Percentiles rank a stretch among this genome's conserved stretches.
These are phyloP conservation scores for Drosophila biarmipes DNA, from an alignment of 1,140 invertebrate species.

Conservation along the genomic window DNA sequence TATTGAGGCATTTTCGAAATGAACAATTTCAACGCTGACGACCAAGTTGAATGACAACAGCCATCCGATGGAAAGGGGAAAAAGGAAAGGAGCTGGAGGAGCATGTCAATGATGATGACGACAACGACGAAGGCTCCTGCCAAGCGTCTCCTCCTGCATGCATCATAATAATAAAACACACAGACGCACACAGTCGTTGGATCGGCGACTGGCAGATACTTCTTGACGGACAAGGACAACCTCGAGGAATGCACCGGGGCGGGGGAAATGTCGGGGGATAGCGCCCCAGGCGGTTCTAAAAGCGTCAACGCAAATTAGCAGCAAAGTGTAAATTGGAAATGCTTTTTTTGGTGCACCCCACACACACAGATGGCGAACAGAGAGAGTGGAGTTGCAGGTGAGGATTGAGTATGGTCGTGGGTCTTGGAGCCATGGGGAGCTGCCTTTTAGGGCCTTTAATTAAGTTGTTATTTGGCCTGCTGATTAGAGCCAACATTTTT, in stretches of 20 bases:
- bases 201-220: constrained; percentile 27
- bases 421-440: constrained; percentile 25
- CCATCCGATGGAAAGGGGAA: constrained; percentile 1
- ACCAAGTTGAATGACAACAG: constrained; percentile 77
- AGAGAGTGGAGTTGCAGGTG: constrained; percentile 27
- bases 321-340: constrained; percentile 83
- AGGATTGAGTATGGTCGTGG: constrained; percentile 2
- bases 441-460: constrained; percentile 77
- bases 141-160: constrained; percentile 66
- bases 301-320: constrained; percentile 82
- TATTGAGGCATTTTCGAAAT: constrained; percentile 84
- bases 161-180: constrained; percentile 83
- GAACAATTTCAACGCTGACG: constrained; percentile 80
- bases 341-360: constrained; percentile 80
- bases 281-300: constrained; percentile 78
- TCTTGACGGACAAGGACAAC: constrained; percentile 58
- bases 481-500: constrained; percentile 75
- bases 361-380: constrained; percentile 29
- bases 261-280: constrained; percentile 39
- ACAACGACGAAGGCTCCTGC: constrained; percentile 35
- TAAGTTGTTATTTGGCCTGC: constrained; percentile 76
- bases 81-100: constrained; percentile 49
- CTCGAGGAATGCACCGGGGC: constrained; percentile 54
- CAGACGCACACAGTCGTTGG: constrained; percentile 40
- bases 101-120: constrained; percentile 73